Evolutionary conservation across 2,888 invertebrate species (phyloP).

Genomic region (Tridacna gigas): DNA sequence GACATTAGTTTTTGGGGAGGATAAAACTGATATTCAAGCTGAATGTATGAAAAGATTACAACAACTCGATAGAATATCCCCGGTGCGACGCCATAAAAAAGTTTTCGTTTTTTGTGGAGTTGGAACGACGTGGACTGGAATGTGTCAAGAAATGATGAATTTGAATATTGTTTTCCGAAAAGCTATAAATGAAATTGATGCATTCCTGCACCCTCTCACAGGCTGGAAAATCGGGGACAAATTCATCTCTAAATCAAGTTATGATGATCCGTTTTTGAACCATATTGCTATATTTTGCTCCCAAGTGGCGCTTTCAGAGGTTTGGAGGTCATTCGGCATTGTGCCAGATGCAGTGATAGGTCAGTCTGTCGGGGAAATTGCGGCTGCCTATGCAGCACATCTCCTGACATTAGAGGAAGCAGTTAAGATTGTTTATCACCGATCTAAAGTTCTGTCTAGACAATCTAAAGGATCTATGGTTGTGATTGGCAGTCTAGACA

Average conservation of each 20-base stretch:
- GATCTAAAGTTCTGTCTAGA: slow-evolving; percentile 54
- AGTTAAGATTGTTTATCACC: slow-evolving; percentile 65
- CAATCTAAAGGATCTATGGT: slow-evolving; percentile 62
- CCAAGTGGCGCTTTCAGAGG: slow-evolving; percentile 58
- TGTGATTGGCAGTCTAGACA: slow-evolving; percentile 13
- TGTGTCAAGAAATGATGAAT: slow-evolving; percentile 61
- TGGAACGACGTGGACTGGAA: slow-evolving; percentile 68
- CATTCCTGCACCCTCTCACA: slow-evolving; percentile 30
- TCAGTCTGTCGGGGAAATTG: slow-evolving; percentile 73
- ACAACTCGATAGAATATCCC: neutral
- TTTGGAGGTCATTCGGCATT: slow-evolving; percentile 64
- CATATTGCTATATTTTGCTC: slow-evolving; percentile 69
- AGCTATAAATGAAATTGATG: slow-evolving; percentile 54
- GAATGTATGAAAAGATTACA: slow-evolving; percentile 35
- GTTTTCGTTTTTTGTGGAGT: slow-evolving; percentile 73
- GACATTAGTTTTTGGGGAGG: slow-evolving; percentile 31
- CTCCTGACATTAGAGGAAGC: slow-evolving; percentile 56
- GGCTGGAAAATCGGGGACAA: slow-evolving; percentile 60
- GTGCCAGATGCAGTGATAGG: slow-evolving; percentile 63
- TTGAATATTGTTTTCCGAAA: slow-evolving; percentile 40
- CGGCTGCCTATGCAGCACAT: slow-evolving; percentile 66
- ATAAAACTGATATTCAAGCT: slow-evolving; percentile 22
- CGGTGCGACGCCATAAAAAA: slow-evolving; percentile 25
- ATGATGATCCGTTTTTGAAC: slow-evolving; percentile 58
- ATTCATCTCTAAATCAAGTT: slow-evolving; percentile 39